Percentiles rank a stretch among this genome's conserved stretches.
These are phyloP conservation scores for Grallaria varia DNA, from an alignment of 2,113 vertebrate species.

Conservation along the genomic window DNA sequence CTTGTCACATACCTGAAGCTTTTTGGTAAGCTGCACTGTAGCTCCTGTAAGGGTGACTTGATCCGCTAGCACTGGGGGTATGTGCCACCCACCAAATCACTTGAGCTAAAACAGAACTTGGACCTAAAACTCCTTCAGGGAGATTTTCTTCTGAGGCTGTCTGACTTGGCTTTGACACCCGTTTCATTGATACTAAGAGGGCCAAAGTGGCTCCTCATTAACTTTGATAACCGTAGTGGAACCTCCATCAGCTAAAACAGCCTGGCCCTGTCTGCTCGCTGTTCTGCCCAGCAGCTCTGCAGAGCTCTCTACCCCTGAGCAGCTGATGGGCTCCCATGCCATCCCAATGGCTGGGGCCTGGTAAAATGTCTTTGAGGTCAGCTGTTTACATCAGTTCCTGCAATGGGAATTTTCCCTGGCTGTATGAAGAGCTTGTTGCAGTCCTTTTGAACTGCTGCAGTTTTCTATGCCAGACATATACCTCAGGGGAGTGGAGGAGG, in stretches of 20 bases:
- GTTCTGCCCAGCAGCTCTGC: background rate
- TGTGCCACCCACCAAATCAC: background rate
- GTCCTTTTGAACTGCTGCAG: background rate
- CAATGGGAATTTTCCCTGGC: background rate
- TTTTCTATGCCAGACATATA: background rate
- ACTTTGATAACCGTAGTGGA: background rate
- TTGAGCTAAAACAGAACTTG: background rate
- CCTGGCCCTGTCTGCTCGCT: background rate
- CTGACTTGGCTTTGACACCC: background rate
- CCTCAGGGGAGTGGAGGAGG: conserved; percentile 15
- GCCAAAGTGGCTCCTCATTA: background rate
- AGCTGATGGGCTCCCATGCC: background rate
- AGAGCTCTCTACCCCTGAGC: background rate
- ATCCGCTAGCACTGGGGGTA: background rate
- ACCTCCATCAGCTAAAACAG: background rate
- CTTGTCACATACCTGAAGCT: background rate
- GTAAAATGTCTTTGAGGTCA: background rate
- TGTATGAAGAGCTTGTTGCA: background rate
- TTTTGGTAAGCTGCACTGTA: background rate
- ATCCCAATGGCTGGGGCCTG: background rate
- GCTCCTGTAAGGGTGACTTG: background rate
- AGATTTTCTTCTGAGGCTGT: background rate
- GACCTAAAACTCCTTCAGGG: background rate
- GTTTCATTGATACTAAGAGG: background rate
- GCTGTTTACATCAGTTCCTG: background rate